Evolutionary conservation across 2,888 invertebrate genomes (phyloP).

Genomic region (Kuschelorhynchus macadamiae): DNA sequence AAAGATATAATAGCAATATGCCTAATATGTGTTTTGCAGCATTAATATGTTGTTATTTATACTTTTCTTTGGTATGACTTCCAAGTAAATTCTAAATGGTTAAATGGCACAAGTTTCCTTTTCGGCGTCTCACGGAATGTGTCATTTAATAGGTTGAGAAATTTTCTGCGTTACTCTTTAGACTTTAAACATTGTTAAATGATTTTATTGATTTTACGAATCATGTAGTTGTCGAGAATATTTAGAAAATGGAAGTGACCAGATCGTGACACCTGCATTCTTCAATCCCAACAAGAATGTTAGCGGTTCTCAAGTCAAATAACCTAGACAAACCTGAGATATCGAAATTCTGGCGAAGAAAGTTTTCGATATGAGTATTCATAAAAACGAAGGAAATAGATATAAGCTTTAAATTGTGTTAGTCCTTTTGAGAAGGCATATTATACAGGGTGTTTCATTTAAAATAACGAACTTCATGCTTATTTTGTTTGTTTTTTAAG

Average conservation of each 20-base stretch:
- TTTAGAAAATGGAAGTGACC: neutral
- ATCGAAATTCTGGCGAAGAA: too few species aligned
- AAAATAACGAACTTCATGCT: too few species aligned
- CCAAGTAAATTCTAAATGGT: conserved; percentile 17
- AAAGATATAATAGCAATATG: conserved; percentile 1
- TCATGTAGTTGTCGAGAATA: neutral
- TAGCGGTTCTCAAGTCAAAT: too few species aligned
- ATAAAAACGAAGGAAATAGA: too few species aligned
- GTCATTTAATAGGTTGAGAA: conserved; percentile 9
- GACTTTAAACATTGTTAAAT: conserved; percentile 8
- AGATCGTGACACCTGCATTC: too few species aligned
- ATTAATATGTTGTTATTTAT: conserved; percentile 4
- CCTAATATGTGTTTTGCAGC: conserved; percentile 5
- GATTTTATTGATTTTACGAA: conserved; percentile 26
- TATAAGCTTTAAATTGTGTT: too few species aligned
- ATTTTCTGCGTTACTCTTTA: conserved; percentile 13
- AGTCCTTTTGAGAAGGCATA: too few species aligned
- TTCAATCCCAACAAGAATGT: too few species aligned
- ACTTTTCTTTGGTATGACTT: conserved; percentile 10
- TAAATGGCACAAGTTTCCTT: conserved; percentile 25
- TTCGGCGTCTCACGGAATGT: conserved; percentile 23
- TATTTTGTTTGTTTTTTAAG: too few species aligned
- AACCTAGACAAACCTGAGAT: too few species aligned
- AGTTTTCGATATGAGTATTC: too few species aligned
- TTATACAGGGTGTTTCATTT: too few species aligned